Percentiles rank a stretch among this genome's conserved stretches.
phyloP scores from a whole-genome alignment of 1,140 invertebrate genomes.

The Anagrus nilaparvatae region DNA sequence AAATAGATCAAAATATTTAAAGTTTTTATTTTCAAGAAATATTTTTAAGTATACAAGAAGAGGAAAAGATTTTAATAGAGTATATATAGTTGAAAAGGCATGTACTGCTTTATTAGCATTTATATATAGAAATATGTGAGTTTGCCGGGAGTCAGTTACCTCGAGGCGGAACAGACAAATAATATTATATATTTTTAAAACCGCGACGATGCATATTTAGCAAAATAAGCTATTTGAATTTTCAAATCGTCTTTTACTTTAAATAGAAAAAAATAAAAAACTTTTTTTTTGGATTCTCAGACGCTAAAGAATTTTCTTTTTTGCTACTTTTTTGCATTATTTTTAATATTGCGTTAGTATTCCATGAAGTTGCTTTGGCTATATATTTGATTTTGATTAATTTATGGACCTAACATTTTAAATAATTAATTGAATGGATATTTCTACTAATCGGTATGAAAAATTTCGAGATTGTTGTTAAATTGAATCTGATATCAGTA shows the following conservation, averaged over 20 bases:
- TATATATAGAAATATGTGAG: constrained; percentile 40
- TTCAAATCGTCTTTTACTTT: neutral
- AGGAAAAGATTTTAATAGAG: constrained; percentile 3
- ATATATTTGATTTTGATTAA: neutral
- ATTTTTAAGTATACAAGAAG: neutral
- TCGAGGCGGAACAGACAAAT: constrained; percentile 20
- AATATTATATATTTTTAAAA: constrained; percentile 22
- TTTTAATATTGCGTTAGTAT: neutral
- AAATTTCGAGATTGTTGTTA: too few species aligned
- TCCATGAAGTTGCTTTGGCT: neutral
- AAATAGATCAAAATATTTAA: too few species aligned
- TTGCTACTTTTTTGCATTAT: neutral
- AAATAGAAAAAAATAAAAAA: neutral
- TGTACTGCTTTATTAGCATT: constrained; percentile 37
- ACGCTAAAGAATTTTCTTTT: too few species aligned
- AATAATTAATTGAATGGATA: too few species aligned
- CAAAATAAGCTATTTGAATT: constrained; percentile 8
- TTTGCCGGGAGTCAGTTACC: constrained; percentile 41
- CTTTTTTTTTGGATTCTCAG: too few species aligned
- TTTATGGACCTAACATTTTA: neutral
- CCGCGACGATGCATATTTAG: constrained; percentile 8
- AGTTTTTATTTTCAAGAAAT: too few species aligned
- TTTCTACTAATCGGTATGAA: too few species aligned
- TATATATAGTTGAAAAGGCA: constrained; percentile 32
- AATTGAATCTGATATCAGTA: too few species aligned